A percentile compares a stretch with the other conserved stretches of the same genome.
phyloP scores from a whole-genome alignment of 1,140 invertebrate genomes.

The Drosophila rufa region DNA sequence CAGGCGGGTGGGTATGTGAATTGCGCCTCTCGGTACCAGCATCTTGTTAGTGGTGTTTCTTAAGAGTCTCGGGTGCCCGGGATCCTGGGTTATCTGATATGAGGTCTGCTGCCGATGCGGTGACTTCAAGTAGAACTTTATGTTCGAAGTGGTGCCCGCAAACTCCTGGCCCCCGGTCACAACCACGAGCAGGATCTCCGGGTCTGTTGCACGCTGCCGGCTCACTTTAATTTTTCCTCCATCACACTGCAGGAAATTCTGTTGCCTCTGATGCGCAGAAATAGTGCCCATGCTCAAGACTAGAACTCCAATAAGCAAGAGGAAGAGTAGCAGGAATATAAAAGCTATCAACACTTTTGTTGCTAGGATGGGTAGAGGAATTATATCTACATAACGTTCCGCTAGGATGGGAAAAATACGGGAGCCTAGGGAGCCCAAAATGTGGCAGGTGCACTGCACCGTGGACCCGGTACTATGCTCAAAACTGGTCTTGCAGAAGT shows the following conservation, averaged over 20 bases:
- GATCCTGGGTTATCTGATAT: conserved; percentile 38
- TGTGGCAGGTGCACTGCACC: conserved; percentile 26
- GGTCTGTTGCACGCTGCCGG: fast-evolving
- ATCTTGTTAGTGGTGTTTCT: conserved; percentile 35
- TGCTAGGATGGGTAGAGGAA: neutral
- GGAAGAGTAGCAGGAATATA: neutral
- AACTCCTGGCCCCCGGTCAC: conserved; percentile 35
- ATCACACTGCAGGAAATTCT: neutral
- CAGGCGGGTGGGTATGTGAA: conserved; percentile 40
- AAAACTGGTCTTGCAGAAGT: conserved; percentile 20
- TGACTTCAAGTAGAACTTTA: conserved; percentile 41
- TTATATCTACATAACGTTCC: neutral
- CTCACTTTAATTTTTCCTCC: too few relatives aligned
- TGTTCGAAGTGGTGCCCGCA: conserved; percentile 47
- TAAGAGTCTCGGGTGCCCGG: conserved; percentile 7
- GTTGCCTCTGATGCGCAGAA: neutral
- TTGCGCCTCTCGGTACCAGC: neutral
- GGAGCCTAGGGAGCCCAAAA: conserved; percentile 18
- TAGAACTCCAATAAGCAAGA: neutral
- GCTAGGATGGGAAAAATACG: conserved; percentile 40
- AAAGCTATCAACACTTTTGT: neutral
- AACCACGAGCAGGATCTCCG: conserved; percentile 25
- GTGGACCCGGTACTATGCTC: neutral
- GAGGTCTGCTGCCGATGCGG: neutral
- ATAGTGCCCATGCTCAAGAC: neutral